Base-by-base conservation (phyloP, 2,113 vertebrate genomes). In the Cyanistes caeruleus region DNA sequence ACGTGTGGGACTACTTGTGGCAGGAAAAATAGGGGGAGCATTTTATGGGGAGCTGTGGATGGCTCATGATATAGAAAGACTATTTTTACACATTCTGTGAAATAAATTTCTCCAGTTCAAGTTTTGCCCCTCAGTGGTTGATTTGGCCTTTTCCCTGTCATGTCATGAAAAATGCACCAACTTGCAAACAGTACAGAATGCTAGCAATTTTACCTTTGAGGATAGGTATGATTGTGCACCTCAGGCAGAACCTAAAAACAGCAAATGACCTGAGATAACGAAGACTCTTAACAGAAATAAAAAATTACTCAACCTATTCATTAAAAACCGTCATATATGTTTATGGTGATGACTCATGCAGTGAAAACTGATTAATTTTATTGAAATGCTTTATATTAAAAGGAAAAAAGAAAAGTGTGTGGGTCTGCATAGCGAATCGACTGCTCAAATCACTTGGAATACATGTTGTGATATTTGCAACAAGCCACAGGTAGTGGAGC, bases 1-100 rank as follows among this genome's bases (percentile, higher is more conserved):
- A 39, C 0, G 0, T 11, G 14, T 23, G 12, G 20, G 13, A 18
- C 60, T 80, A 10, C 11, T 35, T 46, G 27, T 84, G 18, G 23
- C 35, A 59, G 43, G 21, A 7, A 28, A 20, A 24, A 41, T 12
- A 28, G 8, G 16, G 46, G 46, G 7, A 74, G 2, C 25, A 39
- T 31, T 30, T 37, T 59, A 27, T 39, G 55, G 28, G 73, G 55
- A 60, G 3, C 12, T 87, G 25, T 27, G 24, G 41, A 28, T 58
- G 21, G 33, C 2, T 84, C 33, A 48, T 30, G 14, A 30, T 59
- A 11, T 49, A 65, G 89, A 87, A 91, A 70, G 28, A 11, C 14
- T 24, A 8, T 0, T 16, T 77, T 91, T 70, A 9, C 39, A 35
- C 11, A 27, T 78, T 33, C 39, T 21, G 12, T 58, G 46, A 52